These are phyloP conservation scores for Mesoligia furuncula DNA, from an alignment of 2,888 invertebrate species.

Conservation along the genomic window DNA sequence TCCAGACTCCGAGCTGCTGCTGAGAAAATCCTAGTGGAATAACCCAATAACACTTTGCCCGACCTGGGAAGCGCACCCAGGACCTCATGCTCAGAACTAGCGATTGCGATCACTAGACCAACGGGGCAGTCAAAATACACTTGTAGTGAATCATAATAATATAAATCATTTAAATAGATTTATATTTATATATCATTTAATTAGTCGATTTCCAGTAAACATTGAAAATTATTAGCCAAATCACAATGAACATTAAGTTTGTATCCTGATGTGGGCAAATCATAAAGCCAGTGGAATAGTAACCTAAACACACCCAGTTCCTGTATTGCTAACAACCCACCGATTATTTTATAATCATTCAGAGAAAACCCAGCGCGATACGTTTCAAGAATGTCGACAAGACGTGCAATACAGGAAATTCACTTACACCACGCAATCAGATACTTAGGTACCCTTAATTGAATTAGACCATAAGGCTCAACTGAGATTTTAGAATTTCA, in stretches of 20 bases:
- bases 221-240: neutral
- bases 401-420: constrained; percentile 59
- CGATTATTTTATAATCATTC: neutral
- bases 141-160: neutral
- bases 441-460: constrained; percentile 42
- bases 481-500: constrained; percentile 19
- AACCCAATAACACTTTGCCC: too few species aligned
- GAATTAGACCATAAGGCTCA: constrained; percentile 25
- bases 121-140: neutral
- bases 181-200: too few species aligned
- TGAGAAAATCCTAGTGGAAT: too few species aligned
- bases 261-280: neutral
- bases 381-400: constrained; percentile 35
- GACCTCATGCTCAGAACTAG: too few species aligned
- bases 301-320: constrained; percentile 26
- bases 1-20: too few species aligned
- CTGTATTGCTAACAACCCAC: constrained; percentile 19
- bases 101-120: too few species aligned
- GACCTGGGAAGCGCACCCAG: too few species aligned
- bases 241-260: neutral
- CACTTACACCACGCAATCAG: constrained; percentile 43
- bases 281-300: neutral
- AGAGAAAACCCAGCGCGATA: constrained; percentile 24
- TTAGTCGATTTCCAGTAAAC: neutral
- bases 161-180: neutral